Base-by-base conservation (phyloP, 1,140 invertebrate species). In the Drosophila bocki region DNA sequence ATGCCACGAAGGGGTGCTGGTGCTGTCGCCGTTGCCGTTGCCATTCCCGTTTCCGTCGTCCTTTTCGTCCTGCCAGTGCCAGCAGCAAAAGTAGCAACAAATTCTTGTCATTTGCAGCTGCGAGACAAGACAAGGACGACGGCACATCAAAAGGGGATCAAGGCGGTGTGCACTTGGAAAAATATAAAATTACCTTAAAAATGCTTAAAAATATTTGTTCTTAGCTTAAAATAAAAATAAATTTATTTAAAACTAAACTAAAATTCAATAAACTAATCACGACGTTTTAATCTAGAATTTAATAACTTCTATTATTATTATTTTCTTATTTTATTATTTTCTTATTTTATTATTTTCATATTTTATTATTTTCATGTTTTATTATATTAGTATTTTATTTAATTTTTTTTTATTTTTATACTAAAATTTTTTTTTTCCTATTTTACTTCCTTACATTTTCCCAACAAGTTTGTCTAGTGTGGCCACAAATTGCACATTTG, bases 61-160 rank as follows among this genome's bases (percentile, higher is more conserved):
- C 47, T 62, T 53, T 41, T 41, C 54, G 19, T 42, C 56, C 39
- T 35, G 22, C 61, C 26, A 59, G 26, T 22, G 29, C 17, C 48
- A 45, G 42, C 22, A 78, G 58, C 57, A 58, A 67, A 60, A 75
- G 64, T 54, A 68, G 82, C 82, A 86, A 90, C 85, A 88, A 88
- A 90, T 87, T 88, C 81, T 84, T 90, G 84, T 88, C 84, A 90
- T 76, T 88, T 84, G 81, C 84, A 88, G 84, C 84, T 88, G 84
- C 42, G 56, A 67, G 50, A 78, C 42, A 78, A 45, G 75, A 78
- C 75, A 62, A 70, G 64, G 76, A 78, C 75, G 56, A 68, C 8
- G 82, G 58, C 71, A 65, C 69, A 57, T 72, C 75, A 59, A 65
- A 68, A 51, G 42, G 75, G 62, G 47, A 67, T 54, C 62, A 47